A percentile compares a stretch with the other conserved stretches of the same genome.
These are phyloP conservation scores for Hybognathus amarus DNA, from an alignment of 2,797 vertebrate genomes.

Conservation along the genomic window DNA sequence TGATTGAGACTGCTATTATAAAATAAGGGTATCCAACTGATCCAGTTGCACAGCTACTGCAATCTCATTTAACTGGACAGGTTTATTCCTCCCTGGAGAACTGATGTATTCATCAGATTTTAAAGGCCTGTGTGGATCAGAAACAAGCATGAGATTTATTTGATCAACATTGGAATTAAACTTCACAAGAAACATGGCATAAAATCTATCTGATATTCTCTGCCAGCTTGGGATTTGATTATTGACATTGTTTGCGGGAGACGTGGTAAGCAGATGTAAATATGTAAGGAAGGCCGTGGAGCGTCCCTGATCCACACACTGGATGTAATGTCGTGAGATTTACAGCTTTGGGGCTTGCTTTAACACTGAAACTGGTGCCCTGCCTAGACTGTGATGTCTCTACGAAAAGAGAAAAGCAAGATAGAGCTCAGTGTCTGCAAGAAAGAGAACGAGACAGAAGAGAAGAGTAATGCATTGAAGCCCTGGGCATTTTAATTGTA, in stretches of 20 bases:
- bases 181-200: slow-evolving; percentile 44
- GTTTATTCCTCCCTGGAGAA: slow-evolving; percentile 50
- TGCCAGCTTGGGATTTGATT: slow-evolving; percentile 36
- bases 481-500: slow-evolving; percentile 56
- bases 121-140: slow-evolving; percentile 46
- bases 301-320: slow-evolving; percentile 33
- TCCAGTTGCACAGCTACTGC: slow-evolving; percentile 49
- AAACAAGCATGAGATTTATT: slow-evolving; percentile 56
- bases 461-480: slow-evolving; percentile 29
- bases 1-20: slow-evolving; percentile 53
- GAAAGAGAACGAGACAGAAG: slow-evolving; percentile 7
- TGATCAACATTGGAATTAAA: slow-evolving; percentile 56
- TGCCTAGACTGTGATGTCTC: slow-evolving; percentile 34
- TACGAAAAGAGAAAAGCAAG: not conserved
- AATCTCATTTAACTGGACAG: slow-evolving; percentile 57
- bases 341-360: slow-evolving; percentile 32
- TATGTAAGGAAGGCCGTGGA: slow-evolving; percentile 27
- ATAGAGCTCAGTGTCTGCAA: not conserved
- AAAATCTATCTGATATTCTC: slow-evolving; percentile 49
- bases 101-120: slow-evolving; percentile 47
- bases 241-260: slow-evolving; percentile 20
- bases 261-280: slow-evolving; percentile 33
- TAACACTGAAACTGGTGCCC: slow-evolving; percentile 45
- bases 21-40: slow-evolving; percentile 51
- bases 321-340: slow-evolving; percentile 41